Conservation (phyloP, 1,140 invertebrate genomes). For the Contarinia nasturtii region DNA sequence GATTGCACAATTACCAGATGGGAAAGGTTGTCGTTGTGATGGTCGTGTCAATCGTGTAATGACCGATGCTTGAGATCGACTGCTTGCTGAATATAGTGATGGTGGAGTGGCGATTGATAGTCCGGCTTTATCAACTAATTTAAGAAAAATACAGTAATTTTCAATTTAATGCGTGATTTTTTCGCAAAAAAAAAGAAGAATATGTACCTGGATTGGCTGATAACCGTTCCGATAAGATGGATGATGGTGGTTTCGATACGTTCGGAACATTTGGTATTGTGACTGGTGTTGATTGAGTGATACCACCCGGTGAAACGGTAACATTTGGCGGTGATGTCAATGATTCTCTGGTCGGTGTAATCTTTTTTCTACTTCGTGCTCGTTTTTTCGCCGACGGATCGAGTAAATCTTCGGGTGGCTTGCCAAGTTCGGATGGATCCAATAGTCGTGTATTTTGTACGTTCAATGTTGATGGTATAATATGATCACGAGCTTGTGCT, state of each 20-base stretch:
- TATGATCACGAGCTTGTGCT: background rate
- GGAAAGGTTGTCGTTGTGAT: constrained; percentile 4
- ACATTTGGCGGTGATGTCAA: constrained; percentile 10
- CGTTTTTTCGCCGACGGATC: constrained; percentile 10
- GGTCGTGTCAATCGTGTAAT: constrained; percentile 40
- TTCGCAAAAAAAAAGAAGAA: background rate
- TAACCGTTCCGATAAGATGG: constrained; percentile 12
- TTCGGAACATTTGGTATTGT: background rate
- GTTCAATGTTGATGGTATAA: background rate
- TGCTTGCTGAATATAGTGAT: constrained; percentile 22
- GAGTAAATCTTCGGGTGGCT: background rate
- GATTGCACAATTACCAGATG: background rate
- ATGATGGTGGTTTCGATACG: no score
- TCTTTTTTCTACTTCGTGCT: constrained; percentile 19
- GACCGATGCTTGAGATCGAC: constrained; percentile 31
- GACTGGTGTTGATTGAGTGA: constrained; percentile 3
- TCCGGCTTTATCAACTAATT: background rate
- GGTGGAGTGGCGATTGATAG: constrained; percentile 20
- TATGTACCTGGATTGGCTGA: constrained; percentile 4
- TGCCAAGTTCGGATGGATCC: background rate
- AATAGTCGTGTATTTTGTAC: background rate
- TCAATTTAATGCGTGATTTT: no score
- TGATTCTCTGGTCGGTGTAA: constrained; percentile 16
- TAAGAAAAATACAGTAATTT: background rate
- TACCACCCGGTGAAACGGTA: constrained; percentile 13